These are phyloP conservation scores for Sylvia borin DNA, from an alignment of 2,797 vertebrate genomes.

Conservation along the genomic window DNA sequence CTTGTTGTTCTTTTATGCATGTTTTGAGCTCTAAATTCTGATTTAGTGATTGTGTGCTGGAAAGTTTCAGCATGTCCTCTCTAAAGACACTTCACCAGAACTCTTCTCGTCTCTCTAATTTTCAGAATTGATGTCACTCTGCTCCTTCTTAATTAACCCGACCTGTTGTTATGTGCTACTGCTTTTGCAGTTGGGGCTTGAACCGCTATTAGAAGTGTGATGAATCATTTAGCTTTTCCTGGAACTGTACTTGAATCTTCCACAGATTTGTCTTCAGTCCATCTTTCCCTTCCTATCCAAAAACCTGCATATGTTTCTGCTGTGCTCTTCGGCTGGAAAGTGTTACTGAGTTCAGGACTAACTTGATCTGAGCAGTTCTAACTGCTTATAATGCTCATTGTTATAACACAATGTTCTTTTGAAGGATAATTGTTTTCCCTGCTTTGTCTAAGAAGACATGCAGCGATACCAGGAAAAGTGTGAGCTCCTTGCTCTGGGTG, in stretches of 20 bases:
- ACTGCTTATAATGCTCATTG: background rate
- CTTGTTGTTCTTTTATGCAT: background rate
- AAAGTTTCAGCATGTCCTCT: background rate
- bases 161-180: background rate
- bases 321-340: background rate
- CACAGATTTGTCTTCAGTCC: slow-evolving; percentile 11
- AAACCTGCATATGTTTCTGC: background rate
- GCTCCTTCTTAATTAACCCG: slow-evolving; percentile 13
- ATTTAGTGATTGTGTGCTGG: background rate
- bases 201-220: background rate
- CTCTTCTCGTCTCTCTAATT: background rate
- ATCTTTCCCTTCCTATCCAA: slow-evolving; percentile 23
- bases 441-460: background rate
- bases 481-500: background rate
- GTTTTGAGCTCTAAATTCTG: background rate
- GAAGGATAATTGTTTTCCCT: background rate
- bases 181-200: background rate
- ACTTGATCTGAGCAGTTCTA: background rate
- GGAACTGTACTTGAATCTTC: slow-evolving; percentile 44
- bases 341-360: background rate
- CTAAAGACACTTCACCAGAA: background rate
- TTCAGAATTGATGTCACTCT: background rate
- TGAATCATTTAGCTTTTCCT: slow-evolving; percentile 53
- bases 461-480: background rate
- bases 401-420: slow-evolving; percentile 33